Percentiles rank a stretch among this genome's conserved stretches.
Conservation (phyloP, 1,140 invertebrate genomes). For the Penaeus japonicus region DNA sequence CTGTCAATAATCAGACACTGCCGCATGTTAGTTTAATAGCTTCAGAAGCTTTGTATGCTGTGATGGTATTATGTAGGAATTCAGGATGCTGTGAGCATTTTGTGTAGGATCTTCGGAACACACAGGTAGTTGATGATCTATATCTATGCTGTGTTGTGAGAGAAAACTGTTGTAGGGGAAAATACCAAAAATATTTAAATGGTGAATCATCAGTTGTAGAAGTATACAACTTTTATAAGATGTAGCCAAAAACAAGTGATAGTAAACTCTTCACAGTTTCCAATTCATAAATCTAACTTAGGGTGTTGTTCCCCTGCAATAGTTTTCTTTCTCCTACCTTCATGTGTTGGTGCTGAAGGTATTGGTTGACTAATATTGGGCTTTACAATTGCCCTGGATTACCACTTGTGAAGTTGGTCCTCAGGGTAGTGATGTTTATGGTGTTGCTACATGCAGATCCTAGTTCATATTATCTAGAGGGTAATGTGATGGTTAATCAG, state of each 20-base stretch:
- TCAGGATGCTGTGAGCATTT: slow-evolving; percentile 46
- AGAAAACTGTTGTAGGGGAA: not conserved
- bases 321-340: slow-evolving; percentile 20
- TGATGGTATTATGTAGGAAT: slow-evolving; percentile 47
- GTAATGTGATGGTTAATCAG: not conserved
- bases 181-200: not conserved
- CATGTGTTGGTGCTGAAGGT: slow-evolving; percentile 43
- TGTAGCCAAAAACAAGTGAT: too few relatives aligned
- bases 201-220: too few relatives aligned
- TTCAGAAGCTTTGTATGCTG: slow-evolving; percentile 54
- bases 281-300: too few relatives aligned
- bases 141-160: not conserved
- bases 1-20: slow-evolving; percentile 47
- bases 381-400: not conserved
- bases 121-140: not conserved
- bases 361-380: slow-evolving; percentile 3
- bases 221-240: too few relatives aligned
- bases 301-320: not conserved
- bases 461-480: not conserved
- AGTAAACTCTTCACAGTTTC: too few relatives aligned
- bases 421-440: not conserved
- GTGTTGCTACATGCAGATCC: not conserved
- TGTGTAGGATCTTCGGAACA: slow-evolving; percentile 25
- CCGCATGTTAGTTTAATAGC: slow-evolving; percentile 50
- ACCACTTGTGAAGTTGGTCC: not conserved